Evolutionary conservation across 1,140 invertebrate genomes (phyloP).

Genomic region (Oryzaephilus surinamensis): DNA sequence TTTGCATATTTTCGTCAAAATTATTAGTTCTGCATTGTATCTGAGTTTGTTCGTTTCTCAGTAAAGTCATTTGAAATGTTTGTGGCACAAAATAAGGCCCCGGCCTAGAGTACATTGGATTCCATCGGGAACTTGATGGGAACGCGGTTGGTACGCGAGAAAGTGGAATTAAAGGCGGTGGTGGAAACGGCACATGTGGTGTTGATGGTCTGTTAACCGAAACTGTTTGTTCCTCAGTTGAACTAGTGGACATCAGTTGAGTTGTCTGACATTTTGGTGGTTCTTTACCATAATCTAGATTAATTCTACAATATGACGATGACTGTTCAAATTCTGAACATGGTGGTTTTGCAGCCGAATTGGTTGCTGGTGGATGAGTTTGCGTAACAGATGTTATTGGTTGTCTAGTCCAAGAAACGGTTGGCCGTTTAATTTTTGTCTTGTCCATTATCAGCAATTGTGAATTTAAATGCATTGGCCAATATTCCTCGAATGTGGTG

Average conservation of each 20-base stretch:
- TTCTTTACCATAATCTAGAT: conserved; percentile 18
- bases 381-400: conserved; percentile 37
- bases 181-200: conserved; percentile 38
- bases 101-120: too few relatives aligned
- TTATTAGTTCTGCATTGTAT: too few relatives aligned
- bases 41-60: not conserved
- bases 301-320: conserved; percentile 22
- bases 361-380: conserved; percentile 35
- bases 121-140: conserved; percentile 31
- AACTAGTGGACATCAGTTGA: conserved; percentile 23
- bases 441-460: conserved; percentile 47
- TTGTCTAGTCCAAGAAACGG: conserved; percentile 52
- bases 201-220: conserved; percentile 18
- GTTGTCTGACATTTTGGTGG: conserved; percentile 24
- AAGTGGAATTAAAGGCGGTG: conserved; percentile 45
- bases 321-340: conserved; percentile 35
- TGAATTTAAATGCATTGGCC: conserved; percentile 76
- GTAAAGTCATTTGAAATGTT: conserved; percentile 34
- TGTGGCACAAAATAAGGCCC: conserved; percentile 21
- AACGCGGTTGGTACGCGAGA: conserved; percentile 38
- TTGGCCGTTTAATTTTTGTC: conserved; percentile 45
- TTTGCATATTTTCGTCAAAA: not conserved
- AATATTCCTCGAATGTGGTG: conserved; percentile 82
- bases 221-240: too few relatives aligned
- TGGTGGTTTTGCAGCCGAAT: conserved; percentile 40